These are phyloP conservation scores for Myiotriccus ornatus DNA, from an alignment of 2,797 vertebrate species.

Conservation along the genomic window DNA sequence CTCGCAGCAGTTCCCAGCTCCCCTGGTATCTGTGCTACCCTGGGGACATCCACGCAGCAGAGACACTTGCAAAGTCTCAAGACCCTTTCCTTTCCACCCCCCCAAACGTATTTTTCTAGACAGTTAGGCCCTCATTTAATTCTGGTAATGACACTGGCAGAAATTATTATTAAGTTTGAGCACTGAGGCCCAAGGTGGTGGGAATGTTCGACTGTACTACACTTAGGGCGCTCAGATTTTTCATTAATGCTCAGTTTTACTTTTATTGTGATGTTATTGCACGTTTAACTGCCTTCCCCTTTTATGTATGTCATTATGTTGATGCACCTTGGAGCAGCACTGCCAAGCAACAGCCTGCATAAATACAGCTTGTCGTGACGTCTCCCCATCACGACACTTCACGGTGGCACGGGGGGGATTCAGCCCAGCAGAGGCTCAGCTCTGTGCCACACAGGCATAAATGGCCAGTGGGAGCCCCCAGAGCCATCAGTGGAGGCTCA, in stretches of 20 bases:
- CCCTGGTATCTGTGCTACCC: not conserved
- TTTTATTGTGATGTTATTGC: constrained; percentile 54
- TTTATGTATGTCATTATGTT: constrained; percentile 51
- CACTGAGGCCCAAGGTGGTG: not conserved
- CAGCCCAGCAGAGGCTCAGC: not conserved
- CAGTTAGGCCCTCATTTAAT: not conserved
- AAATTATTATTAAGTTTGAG: not conserved
- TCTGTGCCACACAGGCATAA: not conserved
- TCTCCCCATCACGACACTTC: not conserved
- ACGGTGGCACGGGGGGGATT: not conserved
- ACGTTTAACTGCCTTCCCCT: constrained; percentile 48
- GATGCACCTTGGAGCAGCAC: constrained; percentile 47
- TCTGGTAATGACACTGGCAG: not conserved
- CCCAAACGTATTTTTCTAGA: not conserved
- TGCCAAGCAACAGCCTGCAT: constrained; percentile 45
- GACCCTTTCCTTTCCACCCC: not conserved
- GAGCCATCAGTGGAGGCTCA: not conserved
- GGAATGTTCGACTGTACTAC: not conserved
- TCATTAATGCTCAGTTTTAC: constrained; percentile 48
- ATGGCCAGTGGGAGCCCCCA: not conserved
- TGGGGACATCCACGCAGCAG: not conserved
- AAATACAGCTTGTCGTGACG: not conserved
- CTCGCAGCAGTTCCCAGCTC: not conserved
- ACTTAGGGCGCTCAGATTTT: not conserved
- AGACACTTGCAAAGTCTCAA: not conserved